These are phyloP conservation scores for Atherinosoma microstoma DNA, from an alignment of 2,797 vertebrate species.

Conservation along the genomic window DNA sequence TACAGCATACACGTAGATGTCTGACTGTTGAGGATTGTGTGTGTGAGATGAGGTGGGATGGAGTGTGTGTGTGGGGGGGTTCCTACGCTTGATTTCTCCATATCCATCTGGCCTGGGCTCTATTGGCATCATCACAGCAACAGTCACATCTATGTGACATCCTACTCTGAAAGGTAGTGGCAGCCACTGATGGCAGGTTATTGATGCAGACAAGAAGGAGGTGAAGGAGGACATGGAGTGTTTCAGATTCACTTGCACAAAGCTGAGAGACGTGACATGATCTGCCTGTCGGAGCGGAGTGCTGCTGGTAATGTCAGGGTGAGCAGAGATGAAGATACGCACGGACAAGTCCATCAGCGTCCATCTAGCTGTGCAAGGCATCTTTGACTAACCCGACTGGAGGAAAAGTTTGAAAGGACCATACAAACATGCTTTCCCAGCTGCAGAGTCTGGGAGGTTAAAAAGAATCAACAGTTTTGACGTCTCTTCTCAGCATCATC, in stretches of 20 bases:
- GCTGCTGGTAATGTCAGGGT: conserved; percentile 40
- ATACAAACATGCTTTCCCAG: conserved; percentile 10
- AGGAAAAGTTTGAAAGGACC: conserved; percentile 45
- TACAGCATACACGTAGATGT: neutral
- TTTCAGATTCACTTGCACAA: conserved; percentile 74
- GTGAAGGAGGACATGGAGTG: conserved; percentile 25
- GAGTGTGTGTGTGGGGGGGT: conserved; percentile 49
- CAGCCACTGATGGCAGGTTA: conserved; percentile 85
- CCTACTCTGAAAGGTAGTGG: conserved; percentile 81
- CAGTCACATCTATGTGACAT: conserved; percentile 92
- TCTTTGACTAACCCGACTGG: conserved; percentile 28
- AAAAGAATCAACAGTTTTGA: conserved; percentile 61
- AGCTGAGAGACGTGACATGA: conserved; percentile 64
- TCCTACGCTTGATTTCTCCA: conserved; percentile 61
- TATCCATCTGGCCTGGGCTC: conserved; percentile 63
- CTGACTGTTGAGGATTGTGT: conserved; percentile 19
- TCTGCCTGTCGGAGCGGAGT: conserved; percentile 56
- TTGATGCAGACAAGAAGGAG: conserved; percentile 56
- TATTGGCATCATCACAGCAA: conserved; percentile 82
- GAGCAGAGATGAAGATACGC: conserved; percentile 58
- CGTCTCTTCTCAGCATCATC: conserved; percentile 27
- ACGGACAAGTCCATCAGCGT: conserved; percentile 66
- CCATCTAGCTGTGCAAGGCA: conserved; percentile 24
- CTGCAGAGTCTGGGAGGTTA: conserved; percentile 42
- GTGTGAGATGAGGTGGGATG: conserved; percentile 35